A percentile compares a stretch with the other conserved stretches of the same genome.
Conservation (phyloP, 2,797 vertebrate species). For the Eidolon dupreanum region DNA sequence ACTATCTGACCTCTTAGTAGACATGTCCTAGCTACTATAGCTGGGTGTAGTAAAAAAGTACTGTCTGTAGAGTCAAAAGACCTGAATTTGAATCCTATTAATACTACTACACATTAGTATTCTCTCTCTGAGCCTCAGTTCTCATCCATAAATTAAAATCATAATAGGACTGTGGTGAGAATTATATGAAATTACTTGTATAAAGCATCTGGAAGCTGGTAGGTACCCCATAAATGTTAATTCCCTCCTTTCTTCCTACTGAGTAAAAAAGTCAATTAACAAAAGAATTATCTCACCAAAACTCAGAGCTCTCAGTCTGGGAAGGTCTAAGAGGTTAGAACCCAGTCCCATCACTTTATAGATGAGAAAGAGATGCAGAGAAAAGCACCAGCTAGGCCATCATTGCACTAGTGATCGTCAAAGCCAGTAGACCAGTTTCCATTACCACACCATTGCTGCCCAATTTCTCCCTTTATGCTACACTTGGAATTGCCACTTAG, state of each 20-base stretch:
- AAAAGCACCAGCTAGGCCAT: not conserved
- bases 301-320: not conserved
- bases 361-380: not conserved
- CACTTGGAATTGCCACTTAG: not conserved
- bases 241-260: not conserved
- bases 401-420: not conserved
- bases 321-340: not conserved
- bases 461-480: not conserved
- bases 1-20: not conserved
- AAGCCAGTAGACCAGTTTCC: not conserved
- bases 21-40: not conserved
- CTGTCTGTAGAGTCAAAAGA: not conserved
- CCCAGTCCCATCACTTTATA: not conserved
- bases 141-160: not conserved
- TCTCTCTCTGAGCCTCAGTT: not conserved
- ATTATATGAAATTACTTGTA: not conserved
- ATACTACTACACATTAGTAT: not conserved
- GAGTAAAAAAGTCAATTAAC: not conserved
- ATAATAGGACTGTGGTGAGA: not conserved
- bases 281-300: not conserved
- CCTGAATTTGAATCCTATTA: not conserved
- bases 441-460: not conserved
- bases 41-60: not conserved
- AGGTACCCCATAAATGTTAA: not conserved
- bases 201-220: not conserved